Conservation (phyloP, 2,113 vertebrate species). For the Kryptolebias marmoratus region DNA sequence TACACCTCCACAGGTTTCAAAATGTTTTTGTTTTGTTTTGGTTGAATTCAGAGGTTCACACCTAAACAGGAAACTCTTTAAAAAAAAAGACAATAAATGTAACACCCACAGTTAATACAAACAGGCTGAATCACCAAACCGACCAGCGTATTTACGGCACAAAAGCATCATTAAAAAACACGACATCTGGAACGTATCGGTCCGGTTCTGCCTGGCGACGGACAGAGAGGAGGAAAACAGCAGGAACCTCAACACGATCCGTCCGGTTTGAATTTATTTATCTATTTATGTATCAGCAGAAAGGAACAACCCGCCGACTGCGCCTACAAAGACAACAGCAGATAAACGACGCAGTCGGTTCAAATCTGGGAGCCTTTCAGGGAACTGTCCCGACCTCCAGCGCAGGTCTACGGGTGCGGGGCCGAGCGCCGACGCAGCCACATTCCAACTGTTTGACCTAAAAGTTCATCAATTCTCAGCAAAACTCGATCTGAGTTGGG, state of each 20-base stretch:
- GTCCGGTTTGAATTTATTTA: constrained; percentile 12
- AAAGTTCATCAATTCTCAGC: too few relatives aligned
- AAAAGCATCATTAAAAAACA: background rate
- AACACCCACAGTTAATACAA: background rate
- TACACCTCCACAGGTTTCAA: background rate
- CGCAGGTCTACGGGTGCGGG: too few relatives aligned
- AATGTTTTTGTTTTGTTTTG: constrained; percentile 24
- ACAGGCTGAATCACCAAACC: background rate
- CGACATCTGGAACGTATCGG: background rate
- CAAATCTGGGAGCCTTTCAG: too few relatives aligned
- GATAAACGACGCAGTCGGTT: too few relatives aligned
- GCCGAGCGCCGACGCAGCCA: too few relatives aligned
- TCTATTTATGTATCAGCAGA: background rate
- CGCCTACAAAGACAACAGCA: constrained; percentile 11
- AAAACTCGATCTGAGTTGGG: too few relatives aligned
- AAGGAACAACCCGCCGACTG: background rate
- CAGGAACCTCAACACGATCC: constrained; percentile 9
- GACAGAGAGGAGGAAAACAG: background rate
- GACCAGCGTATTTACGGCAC: constrained; percentile 8
- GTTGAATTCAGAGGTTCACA: too few relatives aligned
- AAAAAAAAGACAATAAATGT: background rate
- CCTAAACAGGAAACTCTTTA: background rate
- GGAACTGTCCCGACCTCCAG: too few relatives aligned
- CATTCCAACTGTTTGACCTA: too few relatives aligned
- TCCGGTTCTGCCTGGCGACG: too few relatives aligned